These are phyloP conservation scores for Stegodyphus dumicola DNA, from an alignment of 1,140 invertebrate species.

Conservation along the genomic window DNA sequence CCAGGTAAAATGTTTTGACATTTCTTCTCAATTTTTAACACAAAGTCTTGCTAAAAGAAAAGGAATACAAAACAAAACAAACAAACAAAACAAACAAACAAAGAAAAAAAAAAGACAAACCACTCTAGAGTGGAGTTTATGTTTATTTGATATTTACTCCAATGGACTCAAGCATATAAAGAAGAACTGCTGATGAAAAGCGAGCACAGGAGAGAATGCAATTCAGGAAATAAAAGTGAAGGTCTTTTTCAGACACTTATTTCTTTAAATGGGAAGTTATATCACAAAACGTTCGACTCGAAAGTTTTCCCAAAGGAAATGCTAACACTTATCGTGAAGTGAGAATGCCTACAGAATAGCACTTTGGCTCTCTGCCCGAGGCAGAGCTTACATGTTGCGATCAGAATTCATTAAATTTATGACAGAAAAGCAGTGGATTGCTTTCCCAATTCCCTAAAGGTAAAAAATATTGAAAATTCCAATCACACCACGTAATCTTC, in stretches of 20 bases:
- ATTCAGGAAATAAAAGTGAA: too few relatives aligned
- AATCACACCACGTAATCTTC: not conserved
- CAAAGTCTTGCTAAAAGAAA: too few relatives aligned
- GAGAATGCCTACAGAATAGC: not conserved
- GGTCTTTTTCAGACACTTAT: not conserved
- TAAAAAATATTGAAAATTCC: not conserved
- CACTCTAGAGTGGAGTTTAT: too few relatives aligned
- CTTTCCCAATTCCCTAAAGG: not conserved
- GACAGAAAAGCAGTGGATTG: not conserved
- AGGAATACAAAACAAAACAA: too few relatives aligned
- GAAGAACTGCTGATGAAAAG: too few relatives aligned
- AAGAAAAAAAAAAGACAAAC: too few relatives aligned
- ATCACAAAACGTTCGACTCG: not conserved
- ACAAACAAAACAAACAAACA: too few relatives aligned
- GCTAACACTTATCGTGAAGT: not conserved
- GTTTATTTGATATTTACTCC: too few relatives aligned
- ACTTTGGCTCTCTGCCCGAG: not conserved
- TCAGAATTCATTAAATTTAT: not conserved
- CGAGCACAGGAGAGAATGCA: too few relatives aligned
- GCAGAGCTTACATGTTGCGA: not conserved
- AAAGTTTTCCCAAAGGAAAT: not conserved
- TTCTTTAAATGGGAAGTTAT: not conserved
- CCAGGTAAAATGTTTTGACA: too few relatives aligned
- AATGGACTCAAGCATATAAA: too few relatives aligned
- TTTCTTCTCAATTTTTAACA: too few relatives aligned